These are phyloP conservation scores for Dyspetes luteomarginatus DNA, from an alignment of 2,888 invertebrate species.

Conservation along the genomic window DNA sequence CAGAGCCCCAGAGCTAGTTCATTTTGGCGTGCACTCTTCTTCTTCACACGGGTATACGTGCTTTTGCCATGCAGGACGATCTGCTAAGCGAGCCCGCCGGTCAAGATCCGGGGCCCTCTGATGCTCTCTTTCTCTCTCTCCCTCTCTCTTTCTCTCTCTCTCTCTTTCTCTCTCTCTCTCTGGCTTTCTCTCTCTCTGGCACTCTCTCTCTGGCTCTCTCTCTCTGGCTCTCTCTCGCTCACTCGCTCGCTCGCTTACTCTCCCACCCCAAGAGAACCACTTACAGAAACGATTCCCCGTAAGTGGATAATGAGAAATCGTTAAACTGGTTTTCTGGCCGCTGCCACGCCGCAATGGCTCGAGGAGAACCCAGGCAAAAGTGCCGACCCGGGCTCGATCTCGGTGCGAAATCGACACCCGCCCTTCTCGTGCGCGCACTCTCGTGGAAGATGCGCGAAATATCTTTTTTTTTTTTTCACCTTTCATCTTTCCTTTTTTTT, in stretches of 20 bases:
- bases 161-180: not conserved
- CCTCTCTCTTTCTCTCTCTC: not conserved
- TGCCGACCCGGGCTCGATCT: slow-evolving; percentile 67
- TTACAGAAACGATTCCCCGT: slow-evolving; percentile 73
- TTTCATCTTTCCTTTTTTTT: slow-evolving; percentile 24
- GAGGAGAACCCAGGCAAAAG: slow-evolving; percentile 56
- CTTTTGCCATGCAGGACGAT: slow-evolving; percentile 52
- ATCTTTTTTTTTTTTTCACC: slow-evolving; percentile 21
- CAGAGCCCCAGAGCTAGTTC: slow-evolving; percentile 32
- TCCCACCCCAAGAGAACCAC: slow-evolving; percentile 66
- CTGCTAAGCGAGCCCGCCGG: slow-evolving; percentile 52
- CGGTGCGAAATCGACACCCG: slow-evolving; percentile 71
- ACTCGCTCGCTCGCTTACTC: slow-evolving; percentile 25
- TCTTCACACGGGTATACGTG: slow-evolving; percentile 16
- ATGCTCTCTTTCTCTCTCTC: not conserved
- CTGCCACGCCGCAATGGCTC: slow-evolving; percentile 48
- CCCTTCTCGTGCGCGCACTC: slow-evolving; percentile 57
- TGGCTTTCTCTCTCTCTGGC: slow-evolving; percentile 21
- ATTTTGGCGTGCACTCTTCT: slow-evolving; percentile 21
- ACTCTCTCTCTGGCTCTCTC: slow-evolving; percentile 21
- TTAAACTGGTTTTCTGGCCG: slow-evolving; percentile 72
- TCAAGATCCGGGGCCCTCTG: slow-evolving; percentile 44
- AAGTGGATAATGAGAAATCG: slow-evolving; percentile 75
- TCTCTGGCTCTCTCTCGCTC: not conserved
- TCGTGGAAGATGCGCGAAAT: slow-evolving; percentile 60